phyloP scores from a whole-genome alignment of 2,888 invertebrate genomes.

The Tipula lateralis region DNA sequence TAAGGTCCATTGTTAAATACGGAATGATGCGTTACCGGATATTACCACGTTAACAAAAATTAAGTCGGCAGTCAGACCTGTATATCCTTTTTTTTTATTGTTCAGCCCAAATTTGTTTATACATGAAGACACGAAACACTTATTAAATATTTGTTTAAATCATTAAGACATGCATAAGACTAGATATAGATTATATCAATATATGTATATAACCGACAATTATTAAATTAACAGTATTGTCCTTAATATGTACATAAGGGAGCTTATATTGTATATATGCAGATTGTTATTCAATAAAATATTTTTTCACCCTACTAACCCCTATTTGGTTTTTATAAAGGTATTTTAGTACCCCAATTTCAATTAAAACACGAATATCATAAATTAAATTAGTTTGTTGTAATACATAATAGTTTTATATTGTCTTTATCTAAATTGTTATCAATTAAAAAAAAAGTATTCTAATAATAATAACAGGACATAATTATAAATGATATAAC shows the following conservation, averaged over 20 bases:
- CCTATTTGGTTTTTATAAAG: neutral
- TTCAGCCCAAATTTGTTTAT: neutral
- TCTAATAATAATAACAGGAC: neutral
- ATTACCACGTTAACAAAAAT: neutral
- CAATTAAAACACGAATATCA: conserved; percentile 24
- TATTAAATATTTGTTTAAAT: neutral
- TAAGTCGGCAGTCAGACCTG: neutral
- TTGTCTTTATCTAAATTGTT: conserved; percentile 20
- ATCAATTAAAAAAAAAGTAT: conserved; percentile 7
- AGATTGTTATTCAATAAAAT: conserved; percentile 14
- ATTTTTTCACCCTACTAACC: conserved; percentile 24
- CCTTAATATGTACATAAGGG: neutral
- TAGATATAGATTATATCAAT: neutral
- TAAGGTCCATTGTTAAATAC: neutral
- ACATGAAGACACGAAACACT: neutral
- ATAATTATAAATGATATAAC: conserved; percentile 11
- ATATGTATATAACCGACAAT: neutral
- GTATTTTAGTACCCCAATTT: neutral
- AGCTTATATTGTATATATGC: neutral
- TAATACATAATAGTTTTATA: conserved; percentile 25
- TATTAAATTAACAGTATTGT: neutral
- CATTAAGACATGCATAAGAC: neutral
- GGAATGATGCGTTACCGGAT: neutral
- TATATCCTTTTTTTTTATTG: neutral
- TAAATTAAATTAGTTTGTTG: conserved; percentile 19